Conservation (phyloP, 2,888 invertebrate species). For the Tricholauxania praeusta region DNA sequence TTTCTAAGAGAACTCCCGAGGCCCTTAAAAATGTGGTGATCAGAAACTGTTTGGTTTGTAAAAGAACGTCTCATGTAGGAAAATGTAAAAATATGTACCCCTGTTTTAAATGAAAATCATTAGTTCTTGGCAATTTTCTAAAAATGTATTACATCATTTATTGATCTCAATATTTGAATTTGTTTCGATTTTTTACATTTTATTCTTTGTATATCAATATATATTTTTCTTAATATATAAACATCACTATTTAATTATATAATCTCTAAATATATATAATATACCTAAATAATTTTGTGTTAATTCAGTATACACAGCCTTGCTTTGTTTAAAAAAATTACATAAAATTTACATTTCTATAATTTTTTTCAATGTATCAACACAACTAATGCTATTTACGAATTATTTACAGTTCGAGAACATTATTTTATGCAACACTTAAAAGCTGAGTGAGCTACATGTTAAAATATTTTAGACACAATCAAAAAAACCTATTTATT, state of each 20-base stretch:
- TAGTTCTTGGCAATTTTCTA: conserved; percentile 49
- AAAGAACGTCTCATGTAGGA: too few species aligned
- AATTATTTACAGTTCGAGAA: too few species aligned
- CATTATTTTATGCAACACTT: too few species aligned
- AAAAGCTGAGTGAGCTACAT: too few species aligned
- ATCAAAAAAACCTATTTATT: neutral
- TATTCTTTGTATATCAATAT: conserved; percentile 42
- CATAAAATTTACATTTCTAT: conserved; percentile 52
- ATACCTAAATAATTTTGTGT: conserved; percentile 33
- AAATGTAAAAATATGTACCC: too few species aligned
- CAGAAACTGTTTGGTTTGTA: too few species aligned
- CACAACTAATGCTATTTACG: too few species aligned
- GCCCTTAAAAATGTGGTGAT: too few species aligned
- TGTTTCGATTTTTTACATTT: conserved; percentile 50
- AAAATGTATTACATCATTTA: conserved; percentile 61
- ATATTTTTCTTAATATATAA: conserved; percentile 35
- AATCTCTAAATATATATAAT: conserved; percentile 31
- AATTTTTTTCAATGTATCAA: conserved; percentile 3
- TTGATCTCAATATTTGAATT: conserved; percentile 52
- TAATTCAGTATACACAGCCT: conserved; percentile 65
- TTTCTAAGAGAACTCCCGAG: too few species aligned
- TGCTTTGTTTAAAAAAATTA: conserved; percentile 65
- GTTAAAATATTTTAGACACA: too few species aligned
- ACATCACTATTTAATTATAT: conserved; percentile 29
- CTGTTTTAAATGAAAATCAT: neutral